Conservation (phyloP, 2,113 vertebrate species). For the Macroglossus sobrinus region DNA sequence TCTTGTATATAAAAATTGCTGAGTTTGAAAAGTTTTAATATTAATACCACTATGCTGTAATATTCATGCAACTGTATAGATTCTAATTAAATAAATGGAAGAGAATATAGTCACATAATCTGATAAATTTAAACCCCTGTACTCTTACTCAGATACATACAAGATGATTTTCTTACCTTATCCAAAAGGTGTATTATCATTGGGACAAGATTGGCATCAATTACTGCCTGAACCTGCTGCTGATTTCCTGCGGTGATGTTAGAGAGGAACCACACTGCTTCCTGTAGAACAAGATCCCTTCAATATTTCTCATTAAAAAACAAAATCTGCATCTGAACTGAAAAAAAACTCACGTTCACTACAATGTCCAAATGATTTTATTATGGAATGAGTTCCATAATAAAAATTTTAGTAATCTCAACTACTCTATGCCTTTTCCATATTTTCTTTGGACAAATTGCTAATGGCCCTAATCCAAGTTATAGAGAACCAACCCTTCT, state of each 20-base stretch:
- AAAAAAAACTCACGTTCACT: not conserved
- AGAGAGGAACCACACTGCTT: conserved; percentile 99
- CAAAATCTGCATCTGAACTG: conserved; percentile 1
- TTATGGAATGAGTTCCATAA: not conserved
- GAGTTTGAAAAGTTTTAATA: not conserved
- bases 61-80: not conserved
- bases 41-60: not conserved
- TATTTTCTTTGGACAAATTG: conserved; percentile 31
- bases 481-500: conserved; percentile 22
- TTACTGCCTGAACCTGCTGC: conserved; percentile 99
- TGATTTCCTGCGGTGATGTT: conserved; percentile 99
- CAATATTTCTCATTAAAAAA: conserved; percentile 60
- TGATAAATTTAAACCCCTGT: not conserved
- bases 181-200: conserved; percentile 99
- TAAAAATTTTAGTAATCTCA: conserved; percentile 20
- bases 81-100: conserved; percentile 26
- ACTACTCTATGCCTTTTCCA: not conserved
- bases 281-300: conserved; percentile 85
- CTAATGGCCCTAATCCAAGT: conserved; percentile 7
- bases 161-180: conserved; percentile 86
- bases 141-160: not conserved
- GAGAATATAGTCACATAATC: conserved; percentile 14
- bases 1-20: not conserved
- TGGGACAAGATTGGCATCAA: conserved; percentile 97
- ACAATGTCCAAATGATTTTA: conserved; percentile 15